Evolutionary conservation across 1,140 invertebrate species (phyloP), one percentile per base, ranked within the genome.

Genomic region (Drosophila busckii): DNA sequence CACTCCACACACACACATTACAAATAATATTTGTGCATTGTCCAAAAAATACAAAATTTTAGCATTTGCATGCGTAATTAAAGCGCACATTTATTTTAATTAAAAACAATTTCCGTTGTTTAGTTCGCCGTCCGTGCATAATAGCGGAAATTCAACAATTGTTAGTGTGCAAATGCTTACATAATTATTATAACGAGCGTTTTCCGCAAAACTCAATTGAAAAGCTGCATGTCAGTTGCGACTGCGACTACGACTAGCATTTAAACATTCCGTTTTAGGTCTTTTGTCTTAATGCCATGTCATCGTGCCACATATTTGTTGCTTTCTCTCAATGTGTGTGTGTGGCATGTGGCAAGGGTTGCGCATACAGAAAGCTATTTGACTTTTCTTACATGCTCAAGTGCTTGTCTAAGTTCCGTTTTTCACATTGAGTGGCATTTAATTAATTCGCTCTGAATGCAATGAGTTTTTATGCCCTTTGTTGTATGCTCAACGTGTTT

Each of bases 381-480:
- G 49, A 45, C 42, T 60, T 54, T 45, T 54, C 48, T 26, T 41
- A 40, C 32, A 60, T 59, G 31, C 12, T 52, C 23, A 5, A 22
- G 42, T 8, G 25, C 25, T 10, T 7, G 12, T 7, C 12, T 3
- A 5, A 23, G 5, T 4, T 6, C 7, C 26, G 34, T 63, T 29
- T 41, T 22, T 32, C 42, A 52, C 41, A 41, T 56, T 69, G 73
- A 80, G 68, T 80, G 73, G 73, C 73, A 69, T 80, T 80, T 80
- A 80, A 80, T 80, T 80, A 80, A 80, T 80, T 78, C 69, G 55
- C 64, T 64, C 34, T 63, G 40, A 65, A 54, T 68, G 31, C 53
- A 25, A 44, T 50, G 9, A 22, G 10, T 59, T 23, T 26, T 16
- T 17, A 35, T 12, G 12, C 29, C 16, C 29, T 58, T 29, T 44